Evolutionary conservation across 2,888 invertebrate species (phyloP).

Genomic region (Limnephilus lunatus): DNA sequence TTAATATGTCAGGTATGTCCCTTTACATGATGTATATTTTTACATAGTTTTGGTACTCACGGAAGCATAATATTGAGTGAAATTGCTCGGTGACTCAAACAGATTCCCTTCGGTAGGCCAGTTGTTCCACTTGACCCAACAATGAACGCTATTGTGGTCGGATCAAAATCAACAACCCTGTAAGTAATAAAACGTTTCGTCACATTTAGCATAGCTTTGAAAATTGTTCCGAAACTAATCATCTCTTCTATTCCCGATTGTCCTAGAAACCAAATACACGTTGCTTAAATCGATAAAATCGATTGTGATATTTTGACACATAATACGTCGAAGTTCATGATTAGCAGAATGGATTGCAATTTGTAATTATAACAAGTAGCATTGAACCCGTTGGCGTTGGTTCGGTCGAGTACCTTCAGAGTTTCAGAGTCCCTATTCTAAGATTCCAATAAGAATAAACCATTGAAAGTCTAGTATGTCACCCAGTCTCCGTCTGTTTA

Average conservation of each 20-base stretch:
- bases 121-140: conserved; percentile 70
- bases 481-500: background rate
- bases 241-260: too few relatives aligned
- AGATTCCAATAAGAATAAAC: background rate
- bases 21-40: too few relatives aligned
- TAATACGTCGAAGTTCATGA: too few relatives aligned
- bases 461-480: background rate
- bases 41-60: conserved; percentile 41
- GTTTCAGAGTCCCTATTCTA: too few relatives aligned
- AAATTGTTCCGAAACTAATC: background rate
- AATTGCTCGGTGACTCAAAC: conserved; percentile 66
- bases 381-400: too few relatives aligned
- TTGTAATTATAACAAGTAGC: too few relatives aligned
- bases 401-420: too few relatives aligned
- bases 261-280: too few relatives aligned
- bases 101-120: conserved; percentile 69
- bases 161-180: conserved; percentile 53
- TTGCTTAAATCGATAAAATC: too few relatives aligned
- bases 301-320: too few relatives aligned
- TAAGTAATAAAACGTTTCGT: background rate
- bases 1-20: too few relatives aligned
- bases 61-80: conserved; percentile 20
- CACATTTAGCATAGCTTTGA: background rate
- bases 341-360: too few relatives aligned
- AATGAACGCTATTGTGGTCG: conserved; percentile 67